Base-by-base conservation (phyloP, 64 coral and sea anemone species). In the Actinia equina region DNA sequence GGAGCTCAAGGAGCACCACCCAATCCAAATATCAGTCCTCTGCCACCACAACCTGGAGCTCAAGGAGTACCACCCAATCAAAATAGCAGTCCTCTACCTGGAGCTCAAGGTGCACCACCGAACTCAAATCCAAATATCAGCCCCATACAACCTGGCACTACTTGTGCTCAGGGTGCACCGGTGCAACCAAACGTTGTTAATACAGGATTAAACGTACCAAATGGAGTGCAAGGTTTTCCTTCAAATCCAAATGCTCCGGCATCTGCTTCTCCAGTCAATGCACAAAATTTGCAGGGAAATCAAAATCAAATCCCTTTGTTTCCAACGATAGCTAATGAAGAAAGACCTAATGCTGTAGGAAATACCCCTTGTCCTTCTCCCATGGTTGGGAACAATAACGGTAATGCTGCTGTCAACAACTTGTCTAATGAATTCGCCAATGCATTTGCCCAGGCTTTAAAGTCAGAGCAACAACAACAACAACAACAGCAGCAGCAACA, bases 371-470 rank as follows among this genome's bases (percentile, higher is more conserved):
- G 69, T 74, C 69, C 69, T 74, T 6, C 26, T 37, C 69, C 69
- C 19, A 23, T 74, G 62, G 5, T 20, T 23, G 62, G 62, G 18
- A 65, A 65, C 63, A n/a, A n/a, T n/a, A n/a, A n/a, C n/a, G n/a
- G n/a, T n/a, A 67, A 74, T 26, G 25, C 69, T 74, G 69, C 69
- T 42, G 9, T 74, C 69, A 74, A 74, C 26, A 74, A 74, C 69
- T 37, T 81, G 22, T 81, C 78, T n/a, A 81, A 81, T 44, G 78
- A 81, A 22, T 81, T 81, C 22, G 78, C 78, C 5, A 81, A 81
- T 49, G 78, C 78, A 19, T 81, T 81, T 81, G 78, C 43, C 22
- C 43, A 52, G 49, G 78, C 78, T 16, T 12, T 81, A 16, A 81
- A 52, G 43, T 44, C 43, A 43, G 78, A 81, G 41, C 43, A 44